A percentile compares a stretch with the other conserved stretches of the same genome.
Evolutionary conservation across 2,113 vertebrate species (phyloP).

Genomic region (Alouatta palliata): DNA sequence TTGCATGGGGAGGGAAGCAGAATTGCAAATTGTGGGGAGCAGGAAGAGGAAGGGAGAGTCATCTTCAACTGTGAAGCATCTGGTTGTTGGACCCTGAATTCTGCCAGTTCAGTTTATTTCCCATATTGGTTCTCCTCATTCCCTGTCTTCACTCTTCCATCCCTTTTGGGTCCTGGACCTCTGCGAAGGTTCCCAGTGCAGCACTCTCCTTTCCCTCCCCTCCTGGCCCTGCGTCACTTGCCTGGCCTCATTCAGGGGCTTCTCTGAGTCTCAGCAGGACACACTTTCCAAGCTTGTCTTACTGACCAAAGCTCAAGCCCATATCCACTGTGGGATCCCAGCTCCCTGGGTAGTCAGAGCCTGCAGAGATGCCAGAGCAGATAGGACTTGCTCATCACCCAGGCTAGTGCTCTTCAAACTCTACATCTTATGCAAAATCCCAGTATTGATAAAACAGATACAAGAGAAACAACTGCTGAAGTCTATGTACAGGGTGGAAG

Average conservation of each 20-base stretch:
- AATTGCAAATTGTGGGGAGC: neutral
- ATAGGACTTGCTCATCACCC: neutral
- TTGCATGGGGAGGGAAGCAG: neutral
- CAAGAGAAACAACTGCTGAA: neutral
- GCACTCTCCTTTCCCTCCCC: too few relatives aligned
- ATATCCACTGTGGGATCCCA: neutral
- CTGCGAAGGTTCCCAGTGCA: neutral
- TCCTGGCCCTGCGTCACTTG: too few relatives aligned
- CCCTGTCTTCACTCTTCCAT: neutral
- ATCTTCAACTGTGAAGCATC: neutral
- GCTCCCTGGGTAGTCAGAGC: neutral
- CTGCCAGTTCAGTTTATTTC: neutral
- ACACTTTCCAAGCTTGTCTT: neutral
- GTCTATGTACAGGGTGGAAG: too few relatives aligned
- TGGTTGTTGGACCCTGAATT: neutral
- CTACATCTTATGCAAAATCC: neutral
- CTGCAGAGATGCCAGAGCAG: neutral
- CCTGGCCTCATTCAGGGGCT: too few relatives aligned
- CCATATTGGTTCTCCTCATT: neutral
- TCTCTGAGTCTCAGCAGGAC: neutral
- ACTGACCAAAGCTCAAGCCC: neutral
- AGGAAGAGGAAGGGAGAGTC: too few relatives aligned
- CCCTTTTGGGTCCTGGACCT: neutral
- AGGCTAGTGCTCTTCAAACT: neutral
- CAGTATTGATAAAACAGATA: neutral